Evolutionary conservation across 2,113 vertebrate species (phyloP).

Genomic region (Glaucomys volans): DNA sequence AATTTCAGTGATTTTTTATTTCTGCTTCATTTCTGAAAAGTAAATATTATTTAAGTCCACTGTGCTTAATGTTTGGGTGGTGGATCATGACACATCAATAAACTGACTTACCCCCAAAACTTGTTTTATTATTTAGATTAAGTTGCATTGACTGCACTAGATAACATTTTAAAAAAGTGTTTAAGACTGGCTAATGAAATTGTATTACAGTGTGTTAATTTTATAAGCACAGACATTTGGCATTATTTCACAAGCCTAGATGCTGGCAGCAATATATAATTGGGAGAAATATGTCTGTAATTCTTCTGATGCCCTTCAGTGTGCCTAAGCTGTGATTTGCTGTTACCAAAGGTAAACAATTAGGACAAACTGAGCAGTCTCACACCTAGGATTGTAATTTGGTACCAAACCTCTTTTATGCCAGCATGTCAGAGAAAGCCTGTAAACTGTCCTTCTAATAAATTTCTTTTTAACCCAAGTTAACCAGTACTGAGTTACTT

Average conservation of each 20-base stretch:
- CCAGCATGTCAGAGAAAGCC: background rate
- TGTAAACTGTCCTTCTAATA: background rate
- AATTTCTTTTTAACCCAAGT: background rate
- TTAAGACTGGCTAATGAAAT: background rate
- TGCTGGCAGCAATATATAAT: background rate
- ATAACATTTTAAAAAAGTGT: background rate
- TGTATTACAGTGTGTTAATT: background rate
- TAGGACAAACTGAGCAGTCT: background rate
- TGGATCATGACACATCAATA: conserved; percentile 59
- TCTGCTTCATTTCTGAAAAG: conserved; percentile 38
- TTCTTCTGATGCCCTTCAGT: background rate
- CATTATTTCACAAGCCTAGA: background rate
- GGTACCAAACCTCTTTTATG: background rate
- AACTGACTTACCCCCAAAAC: conserved; percentile 56
- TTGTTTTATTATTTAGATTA: conserved; percentile 60
- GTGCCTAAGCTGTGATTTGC: background rate
- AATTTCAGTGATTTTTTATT: conserved; percentile 7
- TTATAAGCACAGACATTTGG: background rate
- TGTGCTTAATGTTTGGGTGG: conserved; percentile 29
- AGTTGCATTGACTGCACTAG: background rate
- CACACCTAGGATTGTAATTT: background rate
- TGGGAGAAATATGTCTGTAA: background rate
- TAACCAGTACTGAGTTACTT: background rate
- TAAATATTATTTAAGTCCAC: conserved; percentile 33
- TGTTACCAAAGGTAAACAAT: background rate